phyloP scores from a whole-genome alignment of 2,888 invertebrate species.

The Melinopterus prodromus region DNA sequence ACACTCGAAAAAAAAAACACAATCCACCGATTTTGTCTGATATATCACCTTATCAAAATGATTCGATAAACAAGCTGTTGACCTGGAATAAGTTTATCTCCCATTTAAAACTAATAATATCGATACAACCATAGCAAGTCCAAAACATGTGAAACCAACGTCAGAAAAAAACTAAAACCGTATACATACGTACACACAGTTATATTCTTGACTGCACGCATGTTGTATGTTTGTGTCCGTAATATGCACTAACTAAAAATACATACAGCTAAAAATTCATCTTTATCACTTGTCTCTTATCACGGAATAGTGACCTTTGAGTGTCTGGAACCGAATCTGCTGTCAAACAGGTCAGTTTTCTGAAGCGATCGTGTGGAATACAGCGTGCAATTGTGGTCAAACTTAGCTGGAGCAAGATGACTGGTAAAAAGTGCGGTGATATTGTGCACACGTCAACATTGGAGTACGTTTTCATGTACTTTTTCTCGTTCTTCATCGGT shows the following conservation, averaged over 20 bases:
- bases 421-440: background rate
- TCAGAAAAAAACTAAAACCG: background rate
- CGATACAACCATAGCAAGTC: background rate
- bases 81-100: background rate
- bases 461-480: conserved; percentile 62
- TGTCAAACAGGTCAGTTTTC: background rate
- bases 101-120: background rate
- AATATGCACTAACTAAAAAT: background rate
- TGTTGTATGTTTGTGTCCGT: background rate
- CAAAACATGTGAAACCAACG: background rate
- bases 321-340: background rate
- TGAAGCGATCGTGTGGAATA: background rate
- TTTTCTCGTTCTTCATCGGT: conserved; percentile 63
- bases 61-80: background rate
- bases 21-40: background rate
- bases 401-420: background rate
- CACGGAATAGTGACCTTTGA: background rate
- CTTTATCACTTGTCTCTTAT: background rate
- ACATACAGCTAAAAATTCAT: background rate
- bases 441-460: conserved; percentile 40
- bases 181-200: background rate
- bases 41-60: background rate
- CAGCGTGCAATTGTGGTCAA: background rate
- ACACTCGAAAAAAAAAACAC: background rate
- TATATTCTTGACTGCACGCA: background rate